phyloP scores from a whole-genome alignment of 2,797 vertebrate genomes.

The Sebastes nivosus region DNA sequence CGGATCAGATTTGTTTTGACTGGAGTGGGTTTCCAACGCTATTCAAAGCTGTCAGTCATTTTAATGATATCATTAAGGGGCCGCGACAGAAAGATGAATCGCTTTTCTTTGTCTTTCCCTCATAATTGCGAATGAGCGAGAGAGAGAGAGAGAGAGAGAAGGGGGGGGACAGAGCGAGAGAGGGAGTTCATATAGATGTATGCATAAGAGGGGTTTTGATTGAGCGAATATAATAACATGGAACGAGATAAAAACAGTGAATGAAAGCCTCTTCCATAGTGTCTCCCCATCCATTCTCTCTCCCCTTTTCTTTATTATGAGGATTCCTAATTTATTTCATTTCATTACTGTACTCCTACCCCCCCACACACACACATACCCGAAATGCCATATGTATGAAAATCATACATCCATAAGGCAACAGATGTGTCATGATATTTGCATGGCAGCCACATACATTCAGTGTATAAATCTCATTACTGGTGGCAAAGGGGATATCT shows the following conservation, averaged over 20 bases:
- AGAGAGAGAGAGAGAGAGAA: slow-evolving; percentile 40
- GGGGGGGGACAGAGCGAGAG: slow-evolving; percentile 50
- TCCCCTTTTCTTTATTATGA: slow-evolving; percentile 68
- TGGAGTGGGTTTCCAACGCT: slow-evolving; percentile 77
- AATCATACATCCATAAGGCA: slow-evolving; percentile 66
- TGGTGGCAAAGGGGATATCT: slow-evolving; percentile 66
- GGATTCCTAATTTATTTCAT: slow-evolving; percentile 75
- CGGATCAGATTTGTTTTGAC: slow-evolving; percentile 83
- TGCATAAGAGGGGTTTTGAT: slow-evolving; percentile 79
- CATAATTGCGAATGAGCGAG: slow-evolving; percentile 80
- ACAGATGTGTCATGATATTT: slow-evolving; percentile 78
- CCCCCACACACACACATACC: slow-evolving; percentile 14
- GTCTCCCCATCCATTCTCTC: slow-evolving; percentile 58
- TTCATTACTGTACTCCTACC: slow-evolving; percentile 57
- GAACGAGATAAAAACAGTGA: slow-evolving; percentile 81
- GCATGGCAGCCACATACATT: slow-evolving; percentile 68
- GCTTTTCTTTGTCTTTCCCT: slow-evolving; percentile 83
- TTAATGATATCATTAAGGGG: slow-evolving; percentile 86
- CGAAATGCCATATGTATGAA: slow-evolving; percentile 72
- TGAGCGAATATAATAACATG: slow-evolving; percentile 81
- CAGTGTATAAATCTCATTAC: slow-evolving; percentile 77
- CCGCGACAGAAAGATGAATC: slow-evolving; percentile 83
- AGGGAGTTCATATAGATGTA: slow-evolving; percentile 80
- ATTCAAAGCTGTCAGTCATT: slow-evolving; percentile 86
- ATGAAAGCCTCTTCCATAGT: slow-evolving; percentile 73